These are phyloP conservation scores for Lacanobia wlatinum DNA, from an alignment of 2,888 invertebrate genomes.

Conservation along the genomic window DNA sequence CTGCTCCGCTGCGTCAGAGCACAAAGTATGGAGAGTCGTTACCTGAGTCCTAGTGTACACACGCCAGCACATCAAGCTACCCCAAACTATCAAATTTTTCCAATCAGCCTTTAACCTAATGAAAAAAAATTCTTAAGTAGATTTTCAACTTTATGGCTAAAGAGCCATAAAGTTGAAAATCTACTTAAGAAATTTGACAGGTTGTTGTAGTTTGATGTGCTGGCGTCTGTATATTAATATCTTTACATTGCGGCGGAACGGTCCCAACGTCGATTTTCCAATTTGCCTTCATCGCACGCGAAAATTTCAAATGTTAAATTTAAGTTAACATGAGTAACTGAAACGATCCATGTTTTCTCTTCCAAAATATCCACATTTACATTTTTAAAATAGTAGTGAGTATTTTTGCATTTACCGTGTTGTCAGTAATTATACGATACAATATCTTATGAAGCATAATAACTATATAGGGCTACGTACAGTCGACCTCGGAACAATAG, in stretches of 20 bases:
- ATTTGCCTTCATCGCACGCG: slow-evolving; percentile 70
- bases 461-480: slow-evolving; percentile 65
- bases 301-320: slow-evolving; percentile 62
- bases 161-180: too few relatives aligned
- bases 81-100: too few relatives aligned
- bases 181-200: too few relatives aligned
- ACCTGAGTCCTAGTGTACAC: slow-evolving; percentile 64
- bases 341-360: slow-evolving; percentile 53
- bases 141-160: too few relatives aligned
- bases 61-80: too few relatives aligned
- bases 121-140: too few relatives aligned
- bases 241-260: slow-evolving; percentile 48
- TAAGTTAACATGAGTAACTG: slow-evolving; percentile 62
- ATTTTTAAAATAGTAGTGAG: slow-evolving; percentile 65
- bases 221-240: slow-evolving; percentile 54
- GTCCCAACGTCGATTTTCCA: slow-evolving; percentile 59
- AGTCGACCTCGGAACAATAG: slow-evolving; percentile 67
- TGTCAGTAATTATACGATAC: slow-evolving; percentile 63
- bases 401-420: slow-evolving; percentile 77
- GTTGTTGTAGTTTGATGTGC: too few relatives aligned
- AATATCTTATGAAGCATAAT: slow-evolving; percentile 76
- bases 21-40: slow-evolving; percentile 68
- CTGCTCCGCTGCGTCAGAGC: slow-evolving; percentile 65
- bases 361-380: slow-evolving; percentile 55
- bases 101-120: too few relatives aligned